Evolutionary conservation across 2,113 vertebrate species (phyloP).

Genomic region (Thamnaconus septentrionalis): DNA sequence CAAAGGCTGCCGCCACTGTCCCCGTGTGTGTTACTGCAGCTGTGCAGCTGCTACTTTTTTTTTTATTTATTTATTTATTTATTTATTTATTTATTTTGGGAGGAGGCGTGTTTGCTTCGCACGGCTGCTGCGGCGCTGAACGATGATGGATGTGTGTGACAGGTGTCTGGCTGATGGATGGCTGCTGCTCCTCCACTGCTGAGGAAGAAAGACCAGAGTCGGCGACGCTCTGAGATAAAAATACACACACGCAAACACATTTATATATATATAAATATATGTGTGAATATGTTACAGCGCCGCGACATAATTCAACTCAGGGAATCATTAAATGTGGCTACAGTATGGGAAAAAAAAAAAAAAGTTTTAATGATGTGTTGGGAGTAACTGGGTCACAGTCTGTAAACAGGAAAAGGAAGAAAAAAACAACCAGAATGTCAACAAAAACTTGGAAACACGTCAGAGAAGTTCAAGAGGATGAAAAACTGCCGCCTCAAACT

Average conservation of each 20-base stretch:
- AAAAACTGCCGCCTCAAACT: no score
- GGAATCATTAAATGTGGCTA: no score
- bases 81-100: no score
- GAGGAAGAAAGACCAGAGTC: constrained; percentile 8
- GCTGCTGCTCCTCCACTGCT: constrained; percentile 29
- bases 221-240: constrained; percentile 4
- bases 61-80: no score
- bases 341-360: constrained; percentile 12
- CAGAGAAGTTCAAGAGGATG: no score
- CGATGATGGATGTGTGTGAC: constrained; percentile 53
- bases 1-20: constrained; percentile 39
- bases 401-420: no score
- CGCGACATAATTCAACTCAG: no score
- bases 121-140: constrained; percentile 8
- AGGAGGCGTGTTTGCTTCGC: constrained; percentile 15
- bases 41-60: no score
- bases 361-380: constrained; percentile 43
- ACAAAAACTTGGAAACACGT: no score
- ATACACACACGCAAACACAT: background rate
- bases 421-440: no score
- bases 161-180: constrained; percentile 58
- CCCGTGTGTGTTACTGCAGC: constrained; percentile 8
- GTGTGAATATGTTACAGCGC: no score
- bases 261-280: no score
- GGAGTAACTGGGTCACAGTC: constrained; percentile 42